Base-by-base conservation (phyloP, 2,797 vertebrate genomes). In the Sciurus carolinensis region DNA sequence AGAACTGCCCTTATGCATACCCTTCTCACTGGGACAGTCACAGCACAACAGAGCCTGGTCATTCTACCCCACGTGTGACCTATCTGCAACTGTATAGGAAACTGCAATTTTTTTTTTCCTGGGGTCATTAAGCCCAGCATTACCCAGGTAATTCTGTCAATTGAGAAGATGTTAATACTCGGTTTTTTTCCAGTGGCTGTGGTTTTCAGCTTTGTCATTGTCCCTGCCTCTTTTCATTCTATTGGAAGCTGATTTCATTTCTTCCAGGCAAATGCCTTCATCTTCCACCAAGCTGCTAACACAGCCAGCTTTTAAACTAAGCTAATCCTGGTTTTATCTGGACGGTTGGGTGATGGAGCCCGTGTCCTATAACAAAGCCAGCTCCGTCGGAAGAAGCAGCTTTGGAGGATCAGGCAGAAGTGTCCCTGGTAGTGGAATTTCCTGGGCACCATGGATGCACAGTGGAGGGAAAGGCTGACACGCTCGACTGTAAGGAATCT, bases 161-260 rank as follows among this genome's bases (percentile, higher is more conserved):
- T 67, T n/a, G 66, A n/a, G 69, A 54, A 33, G 11, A 11, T 36
- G 20, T 12, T 42, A 12, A 20, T 10, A 1, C 7, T 26, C n/a
- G 18, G n/a, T 64, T 73, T n/a, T 9, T 6, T 2, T 30, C 10
- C 11, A 7, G n/a, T 3, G 47, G 22, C 18, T 28, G 17, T 26
- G 10, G 6, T 36, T 7, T 72, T 18, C 30, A 69, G 59, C 42
- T 44, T 42, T 28, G 28, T 12, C 26, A 10, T 24, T 6, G 2
- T 67, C 89, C 2, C 13, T 0, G 11, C n/a, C 33, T 13, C 11
- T 67, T 90, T 81, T 75, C 11, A 50, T 81, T 57, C 54, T 42
- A 82, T 93, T 24, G 33, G 77, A 97, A 62, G 28, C 80, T 59
- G 54, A 42, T 77, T 90, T 87, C 12, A 8, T 72, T 84, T 64